Percentiles rank a stretch among this genome's conserved stretches.
These are phyloP conservation scores for Lasioglossum baleicum DNA, from an alignment of 1,140 invertebrate genomes.

Conservation along the genomic window DNA sequence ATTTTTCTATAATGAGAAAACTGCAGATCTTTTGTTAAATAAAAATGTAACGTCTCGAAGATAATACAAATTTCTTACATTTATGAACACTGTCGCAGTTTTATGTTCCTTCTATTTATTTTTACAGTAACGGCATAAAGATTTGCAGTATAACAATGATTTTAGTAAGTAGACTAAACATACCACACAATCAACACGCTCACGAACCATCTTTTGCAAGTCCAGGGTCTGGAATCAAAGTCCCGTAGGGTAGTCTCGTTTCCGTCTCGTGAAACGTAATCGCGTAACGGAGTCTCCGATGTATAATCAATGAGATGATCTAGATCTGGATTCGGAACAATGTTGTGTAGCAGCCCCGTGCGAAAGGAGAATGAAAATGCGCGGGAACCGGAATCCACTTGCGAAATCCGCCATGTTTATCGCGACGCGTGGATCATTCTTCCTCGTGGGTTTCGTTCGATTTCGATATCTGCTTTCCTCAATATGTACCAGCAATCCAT, in stretches of 20 bases:
- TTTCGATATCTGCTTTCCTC: background rate
- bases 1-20: too few relatives aligned
- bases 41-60: too few relatives aligned
- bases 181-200: too few relatives aligned
- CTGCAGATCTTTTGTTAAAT: too few relatives aligned
- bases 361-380: slow-evolving; percentile 33
- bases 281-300: slow-evolving; percentile 33
- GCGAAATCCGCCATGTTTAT: slow-evolving; percentile 30
- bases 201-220: background rate
- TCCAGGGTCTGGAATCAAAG: background rate
- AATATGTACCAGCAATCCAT: too few relatives aligned
- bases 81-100: too few relatives aligned
- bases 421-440: slow-evolving; percentile 25
- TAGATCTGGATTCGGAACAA: slow-evolving; percentile 30
- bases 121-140: too few relatives aligned
- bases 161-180: too few relatives aligned
- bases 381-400: slow-evolving; percentile 34
- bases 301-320: slow-evolving; percentile 41
- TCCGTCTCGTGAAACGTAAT: slow-evolving; percentile 2
- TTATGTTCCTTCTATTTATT: too few relatives aligned
- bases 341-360: slow-evolving; percentile 9
- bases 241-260: background rate
- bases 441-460: slow-evolving; percentile 34
- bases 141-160: too few relatives aligned
- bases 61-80: too few relatives aligned